Base-by-base conservation (phyloP, 2,113 vertebrate species). In the Pseudopipra pipra region DNA sequence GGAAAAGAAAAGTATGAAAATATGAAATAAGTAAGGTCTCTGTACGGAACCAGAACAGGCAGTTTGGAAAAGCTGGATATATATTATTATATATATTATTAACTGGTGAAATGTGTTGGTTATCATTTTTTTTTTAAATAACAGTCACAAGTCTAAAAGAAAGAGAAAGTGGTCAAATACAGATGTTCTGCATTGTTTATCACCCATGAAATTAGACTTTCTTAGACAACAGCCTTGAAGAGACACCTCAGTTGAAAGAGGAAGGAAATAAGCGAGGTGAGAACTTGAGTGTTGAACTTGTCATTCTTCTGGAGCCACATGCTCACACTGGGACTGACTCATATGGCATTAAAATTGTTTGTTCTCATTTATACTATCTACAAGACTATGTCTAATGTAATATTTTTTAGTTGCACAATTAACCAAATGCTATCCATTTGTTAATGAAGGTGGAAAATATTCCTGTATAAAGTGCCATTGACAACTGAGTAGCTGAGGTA, bases 271-370 rank as follows among this genome's bases (percentile, higher is more conserved):
- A 94, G 46, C 27, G 70, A 52, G 71, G 51, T 83, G 66, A 76
- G 51, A 89, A 79, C 54, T 61, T 85, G n/a, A 49, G 12, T 49
- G 20, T 56, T 68, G 66, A 94, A 61, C 80, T 14, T 74, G 30
- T 59, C 61, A 78, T 93, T 65, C 66, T 88, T 85, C 83, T 95
- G 91, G 66, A 95, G 67, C 72, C 79, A 76, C 86, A 79, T 76
- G 35, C 77, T 93, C 51, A 61, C 52, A 14, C 2, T 84, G 74
- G 56, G 78, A 68, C 91, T 96, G 91, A 96, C 86, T 96, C 93
- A 95, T 58, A 89, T 58, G 76, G 67, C 87, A 93, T 95, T 93
- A 95, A 92, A 92, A 75, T 58, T 67, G 62, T 49, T 92, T 84
- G 77, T 88, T 86, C 86, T 84, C 65, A 33, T 86, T 88, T 81